Percentiles rank a stretch among this genome's conserved stretches.
Conservation (phyloP, 2,113 vertebrate species). For the Loxodonta africana region DNA sequence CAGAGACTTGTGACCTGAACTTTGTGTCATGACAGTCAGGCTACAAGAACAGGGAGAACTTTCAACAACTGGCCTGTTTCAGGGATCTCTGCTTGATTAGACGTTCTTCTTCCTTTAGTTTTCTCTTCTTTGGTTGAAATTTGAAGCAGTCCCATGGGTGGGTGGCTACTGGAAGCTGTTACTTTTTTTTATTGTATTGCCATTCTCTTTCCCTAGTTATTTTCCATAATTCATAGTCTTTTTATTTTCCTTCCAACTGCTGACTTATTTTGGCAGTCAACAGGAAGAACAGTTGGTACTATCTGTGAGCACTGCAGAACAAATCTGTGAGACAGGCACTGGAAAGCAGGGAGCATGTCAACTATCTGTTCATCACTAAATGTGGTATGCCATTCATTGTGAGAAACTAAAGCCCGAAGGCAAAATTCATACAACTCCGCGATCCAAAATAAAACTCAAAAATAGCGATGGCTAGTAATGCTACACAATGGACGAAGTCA, state of each 20-base stretch:
- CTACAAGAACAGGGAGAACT: fast-evolving
- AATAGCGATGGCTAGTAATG: not conserved
- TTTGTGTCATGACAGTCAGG: not conserved
- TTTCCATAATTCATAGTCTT: slow-evolving; percentile 51
- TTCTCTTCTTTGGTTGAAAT: not conserved
- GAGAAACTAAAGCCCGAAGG: not conserved
- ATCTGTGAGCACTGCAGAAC: slow-evolving; percentile 37
- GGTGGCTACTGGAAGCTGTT: not conserved
- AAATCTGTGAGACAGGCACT: slow-evolving; percentile 33
- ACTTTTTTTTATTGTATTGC: not conserved
- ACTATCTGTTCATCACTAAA: not conserved
- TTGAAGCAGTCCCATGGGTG: not conserved
- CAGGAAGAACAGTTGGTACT: slow-evolving; percentile 71
- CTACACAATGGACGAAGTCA: not conserved
- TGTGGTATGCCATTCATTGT: not conserved
- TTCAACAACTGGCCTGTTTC: not conserved
- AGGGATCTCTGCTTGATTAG: not conserved
- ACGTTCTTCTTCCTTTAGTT: not conserved
- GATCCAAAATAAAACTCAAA: not conserved
- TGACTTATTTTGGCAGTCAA: slow-evolving; percentile 70
- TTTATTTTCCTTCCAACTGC: not conserved
- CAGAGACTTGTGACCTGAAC: fast-evolving
- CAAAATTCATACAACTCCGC: not conserved
- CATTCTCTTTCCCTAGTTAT: not conserved
- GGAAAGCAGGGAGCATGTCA: not conserved